Conservation (phyloP, 2,113 vertebrate genomes). For the Chaetops frenatus region DNA sequence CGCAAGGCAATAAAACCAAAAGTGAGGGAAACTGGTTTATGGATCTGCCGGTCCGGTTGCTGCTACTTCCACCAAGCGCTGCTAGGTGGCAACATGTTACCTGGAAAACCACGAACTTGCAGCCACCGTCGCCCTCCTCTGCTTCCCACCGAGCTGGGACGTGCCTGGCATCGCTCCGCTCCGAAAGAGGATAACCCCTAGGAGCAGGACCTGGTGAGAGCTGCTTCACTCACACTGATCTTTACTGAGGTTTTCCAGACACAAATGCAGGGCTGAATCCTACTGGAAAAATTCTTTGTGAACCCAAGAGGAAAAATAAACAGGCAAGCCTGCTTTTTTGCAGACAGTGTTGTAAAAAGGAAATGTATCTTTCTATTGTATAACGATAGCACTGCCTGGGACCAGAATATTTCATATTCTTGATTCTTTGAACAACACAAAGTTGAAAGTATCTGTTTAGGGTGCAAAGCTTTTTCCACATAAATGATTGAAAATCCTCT, state of each 20-base stretch:
- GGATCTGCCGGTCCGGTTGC: background rate
- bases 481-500: background rate
- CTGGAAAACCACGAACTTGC: background rate
- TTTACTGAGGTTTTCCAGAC: background rate
- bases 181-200: background rate
- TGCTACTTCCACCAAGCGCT: background rate
- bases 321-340: background rate
- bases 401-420: background rate
- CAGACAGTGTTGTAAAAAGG: background rate
- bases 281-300: background rate
- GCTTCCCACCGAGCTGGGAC: background rate
- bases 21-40: background rate
- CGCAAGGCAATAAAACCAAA: background rate
- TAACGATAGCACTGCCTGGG: background rate
- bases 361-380: background rate
- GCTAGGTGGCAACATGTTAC: constrained; percentile 60
- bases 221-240: background rate
- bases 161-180: background rate
- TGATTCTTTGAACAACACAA: background rate
- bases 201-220: background rate
- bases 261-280: background rate
- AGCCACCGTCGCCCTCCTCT: background rate
- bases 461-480: background rate
- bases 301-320: background rate
- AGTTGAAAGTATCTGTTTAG: background rate